phyloP scores from a whole-genome alignment of 2,113 vertebrate species.

The Mirounga angustirostris region DNA sequence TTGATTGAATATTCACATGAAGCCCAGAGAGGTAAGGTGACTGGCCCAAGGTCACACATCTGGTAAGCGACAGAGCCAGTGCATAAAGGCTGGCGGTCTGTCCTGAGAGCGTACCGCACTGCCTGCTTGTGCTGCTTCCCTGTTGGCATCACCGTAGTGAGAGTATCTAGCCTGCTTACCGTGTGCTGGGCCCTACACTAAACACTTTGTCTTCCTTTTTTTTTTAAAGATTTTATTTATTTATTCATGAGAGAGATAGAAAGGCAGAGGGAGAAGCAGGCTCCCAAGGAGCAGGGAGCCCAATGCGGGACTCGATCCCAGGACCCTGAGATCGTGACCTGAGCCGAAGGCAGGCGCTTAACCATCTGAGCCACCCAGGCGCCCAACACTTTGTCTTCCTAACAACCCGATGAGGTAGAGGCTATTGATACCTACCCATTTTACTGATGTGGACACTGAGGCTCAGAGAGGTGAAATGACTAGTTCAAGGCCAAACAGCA shows the following conservation, averaged over 20 bases:
- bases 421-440: background rate
- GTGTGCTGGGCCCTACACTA: background rate
- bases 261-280: too few species aligned
- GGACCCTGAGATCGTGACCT: too few species aligned
- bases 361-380: too few species aligned
- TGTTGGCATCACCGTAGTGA: fast-evolving
- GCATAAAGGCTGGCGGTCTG: background rate
- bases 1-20: background rate
- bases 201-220: background rate
- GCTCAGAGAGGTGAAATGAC: background rate
- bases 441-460: background rate
- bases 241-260: too few species aligned
- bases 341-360: too few species aligned
- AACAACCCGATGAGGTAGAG: background rate
- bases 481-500: background rate
- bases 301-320: too few species aligned
- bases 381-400: background rate
- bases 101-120: background rate
- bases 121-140: background rate
- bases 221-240: too few species aligned
- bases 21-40: background rate
- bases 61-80: background rate
- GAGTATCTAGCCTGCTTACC: background rate
- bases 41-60: background rate
- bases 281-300: too few species aligned